Conservation (phyloP, 2,888 invertebrate species). For the Leuctra nigra region DNA sequence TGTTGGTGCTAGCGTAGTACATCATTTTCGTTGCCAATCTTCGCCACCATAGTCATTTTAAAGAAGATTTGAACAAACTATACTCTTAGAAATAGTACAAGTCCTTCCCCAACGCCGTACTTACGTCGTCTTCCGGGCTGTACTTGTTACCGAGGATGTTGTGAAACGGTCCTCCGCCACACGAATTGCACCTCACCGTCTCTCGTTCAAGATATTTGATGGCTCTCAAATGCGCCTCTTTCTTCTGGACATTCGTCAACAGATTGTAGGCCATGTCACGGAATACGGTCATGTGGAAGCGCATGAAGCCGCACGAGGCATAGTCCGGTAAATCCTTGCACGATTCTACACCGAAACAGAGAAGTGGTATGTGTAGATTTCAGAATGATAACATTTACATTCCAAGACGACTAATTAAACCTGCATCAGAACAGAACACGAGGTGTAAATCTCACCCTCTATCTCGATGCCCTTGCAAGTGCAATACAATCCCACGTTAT, state of each 20-base stretch:
- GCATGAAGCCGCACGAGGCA: constrained; percentile 55
- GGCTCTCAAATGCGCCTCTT: constrained; percentile 53
- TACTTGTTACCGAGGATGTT: constrained; percentile 42
- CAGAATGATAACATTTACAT: not conserved
- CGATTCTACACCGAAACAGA: constrained; percentile 24
- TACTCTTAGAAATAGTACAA: no score
- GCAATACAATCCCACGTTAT: constrained; percentile 38
- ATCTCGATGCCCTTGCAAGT: constrained; percentile 40
- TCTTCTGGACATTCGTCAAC: constrained; percentile 55
- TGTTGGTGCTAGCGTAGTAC: no score
- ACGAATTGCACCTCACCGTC: constrained; percentile 49
- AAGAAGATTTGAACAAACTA: no score
- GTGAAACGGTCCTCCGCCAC: constrained; percentile 51
- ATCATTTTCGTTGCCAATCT: no score
- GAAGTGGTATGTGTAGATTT: not conserved
- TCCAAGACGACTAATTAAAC: not conserved
- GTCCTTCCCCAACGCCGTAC: no score
- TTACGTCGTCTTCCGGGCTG: constrained; percentile 33
- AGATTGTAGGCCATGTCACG: constrained; percentile 54
- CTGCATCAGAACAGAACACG: not conserved
- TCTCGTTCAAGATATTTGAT: constrained; percentile 51
- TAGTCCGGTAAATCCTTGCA: constrained; percentile 51
- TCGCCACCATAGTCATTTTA: no score
- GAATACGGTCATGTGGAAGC: constrained; percentile 51
- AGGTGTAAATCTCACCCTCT: no score